Evolutionary conservation across 2,113 vertebrate species (phyloP).

Genomic region (Abramis brama): DNA sequence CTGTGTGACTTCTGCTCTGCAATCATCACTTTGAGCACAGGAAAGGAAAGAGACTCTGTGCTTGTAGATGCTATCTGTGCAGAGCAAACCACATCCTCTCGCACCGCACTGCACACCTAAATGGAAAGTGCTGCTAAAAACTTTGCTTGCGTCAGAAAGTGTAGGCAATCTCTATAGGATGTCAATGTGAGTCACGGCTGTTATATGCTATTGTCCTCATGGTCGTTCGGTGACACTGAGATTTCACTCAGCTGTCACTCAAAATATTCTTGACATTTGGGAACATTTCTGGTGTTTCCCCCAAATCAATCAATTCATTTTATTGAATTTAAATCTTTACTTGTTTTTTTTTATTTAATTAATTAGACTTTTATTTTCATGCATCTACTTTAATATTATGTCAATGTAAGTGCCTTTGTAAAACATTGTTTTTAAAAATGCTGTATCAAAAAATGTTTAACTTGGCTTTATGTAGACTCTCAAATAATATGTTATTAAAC

Average conservation of each 20-base stretch:
- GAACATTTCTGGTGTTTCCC: background rate
- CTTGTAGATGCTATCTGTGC: conserved; percentile 70
- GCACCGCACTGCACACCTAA: conserved; percentile 65
- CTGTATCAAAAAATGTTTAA: background rate
- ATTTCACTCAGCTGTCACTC: background rate
- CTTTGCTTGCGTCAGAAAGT: conserved; percentile 18
- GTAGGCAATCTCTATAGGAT: background rate
- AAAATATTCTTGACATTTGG: background rate
- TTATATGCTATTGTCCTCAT: background rate
- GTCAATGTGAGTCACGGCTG: background rate
- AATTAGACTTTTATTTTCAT: background rate
- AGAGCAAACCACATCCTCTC: conserved; percentile 77
- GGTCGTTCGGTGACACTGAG: background rate
- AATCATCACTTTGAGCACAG: conserved; percentile 61
- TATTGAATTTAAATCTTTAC: background rate
- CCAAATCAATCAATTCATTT: background rate
- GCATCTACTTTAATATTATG: background rate
- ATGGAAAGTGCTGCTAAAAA: conserved; percentile 53
- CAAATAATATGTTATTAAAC: background rate
- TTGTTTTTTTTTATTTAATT: background rate
- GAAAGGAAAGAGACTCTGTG: conserved; percentile 56
- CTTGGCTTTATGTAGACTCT: background rate
- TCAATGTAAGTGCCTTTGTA: background rate
- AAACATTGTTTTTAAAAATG: background rate
- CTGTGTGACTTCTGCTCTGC: conserved; percentile 58